These are phyloP conservation scores for Trichosurus vulpecula DNA, from an alignment of 2,797 vertebrate genomes.

Conservation along the genomic window DNA sequence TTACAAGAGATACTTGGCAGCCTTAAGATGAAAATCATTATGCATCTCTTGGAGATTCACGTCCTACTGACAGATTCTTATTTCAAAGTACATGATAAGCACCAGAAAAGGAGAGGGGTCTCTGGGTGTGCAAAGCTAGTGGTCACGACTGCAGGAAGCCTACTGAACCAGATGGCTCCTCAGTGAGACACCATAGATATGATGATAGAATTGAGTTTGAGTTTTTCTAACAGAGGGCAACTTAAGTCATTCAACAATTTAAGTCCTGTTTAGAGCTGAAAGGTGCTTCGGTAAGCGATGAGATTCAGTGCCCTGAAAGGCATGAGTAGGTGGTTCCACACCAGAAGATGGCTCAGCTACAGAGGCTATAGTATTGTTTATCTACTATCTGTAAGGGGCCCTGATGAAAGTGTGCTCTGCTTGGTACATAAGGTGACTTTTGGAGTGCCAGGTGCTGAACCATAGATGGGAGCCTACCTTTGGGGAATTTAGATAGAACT, in stretches of 20 bases:
- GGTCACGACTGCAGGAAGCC: not conserved
- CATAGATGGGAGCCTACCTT: not conserved
- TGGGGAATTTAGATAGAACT: conserved; percentile 52
- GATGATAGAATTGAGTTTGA: not conserved
- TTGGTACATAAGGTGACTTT: conserved; percentile 3
- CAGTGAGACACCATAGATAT: not conserved
- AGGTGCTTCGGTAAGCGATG: not conserved
- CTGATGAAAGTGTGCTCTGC: conserved; percentile 20
- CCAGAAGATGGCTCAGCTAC: not conserved
- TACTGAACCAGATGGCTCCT: not conserved
- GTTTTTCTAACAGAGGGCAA: not conserved
- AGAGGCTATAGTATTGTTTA: rapidly evolving
- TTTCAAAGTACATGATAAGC: not conserved
- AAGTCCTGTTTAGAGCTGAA: not conserved
- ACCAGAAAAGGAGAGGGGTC: not conserved
- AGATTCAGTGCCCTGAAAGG: not conserved
- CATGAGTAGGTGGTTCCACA: not conserved
- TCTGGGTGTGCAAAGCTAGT: not conserved
- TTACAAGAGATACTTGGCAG: not conserved
- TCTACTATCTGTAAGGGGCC: conserved; percentile 28
- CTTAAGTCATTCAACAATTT: not conserved
- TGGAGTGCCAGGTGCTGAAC: conserved; percentile 41
- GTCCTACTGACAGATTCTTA: not conserved
- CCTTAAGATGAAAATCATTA: not conserved
- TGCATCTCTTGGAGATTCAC: not conserved